Evolutionary conservation across 2,113 vertebrate species (phyloP), one percentile per base, ranked within the genome.

Genomic region (Girardinichthys multiradiatus): DNA sequence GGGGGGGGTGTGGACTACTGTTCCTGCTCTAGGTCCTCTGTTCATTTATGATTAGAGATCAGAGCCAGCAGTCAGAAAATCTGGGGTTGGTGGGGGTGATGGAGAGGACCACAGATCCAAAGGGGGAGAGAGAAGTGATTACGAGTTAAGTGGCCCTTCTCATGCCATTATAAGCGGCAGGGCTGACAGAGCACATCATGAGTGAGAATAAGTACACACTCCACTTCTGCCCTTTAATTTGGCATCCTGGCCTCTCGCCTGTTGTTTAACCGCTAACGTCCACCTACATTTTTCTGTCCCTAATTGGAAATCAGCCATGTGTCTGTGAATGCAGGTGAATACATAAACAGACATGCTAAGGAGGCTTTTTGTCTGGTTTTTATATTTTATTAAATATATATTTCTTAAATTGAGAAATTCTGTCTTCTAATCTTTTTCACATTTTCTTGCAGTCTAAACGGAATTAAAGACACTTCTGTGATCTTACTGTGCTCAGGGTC

Each of bases 31-130:
- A 83, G 81, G 88, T 89, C 87, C 80, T 76, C 82, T 89, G 89
- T 91, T 90, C 88, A 86, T 91, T 91, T 92, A 89, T 90, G 89
- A 93, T 90, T 86, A 88, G 91, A 90, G 91, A 91, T 92, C 91
- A 91, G 89, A 91, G 87, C 77, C 27, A 68, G 73, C 81, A 85
- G 85, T 86, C 80, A 66, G 85, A 84, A 86, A 86, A 74, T 76
- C 81, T 60, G 57, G 80, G 75, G 59, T 54, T 54, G 75, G 48
- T 54, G 33, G 69, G 69, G 13, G 74, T 70, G 62, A 33, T 37
- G 26, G 73, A 80, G 66, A 70, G 27, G 72, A 81, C 70, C 70
- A 82, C 78, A 68, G 81, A 81, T 85, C 77, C 82, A 83, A 81
- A 67, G 84, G 86, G 80, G 72, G 64, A 78, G 69, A 81, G 89